A percentile compares a stretch with the other conserved stretches of the same genome.
These are phyloP conservation scores for Nomada ferruginata DNA, from an alignment of 2,888 invertebrate species.

Conservation along the genomic window DNA sequence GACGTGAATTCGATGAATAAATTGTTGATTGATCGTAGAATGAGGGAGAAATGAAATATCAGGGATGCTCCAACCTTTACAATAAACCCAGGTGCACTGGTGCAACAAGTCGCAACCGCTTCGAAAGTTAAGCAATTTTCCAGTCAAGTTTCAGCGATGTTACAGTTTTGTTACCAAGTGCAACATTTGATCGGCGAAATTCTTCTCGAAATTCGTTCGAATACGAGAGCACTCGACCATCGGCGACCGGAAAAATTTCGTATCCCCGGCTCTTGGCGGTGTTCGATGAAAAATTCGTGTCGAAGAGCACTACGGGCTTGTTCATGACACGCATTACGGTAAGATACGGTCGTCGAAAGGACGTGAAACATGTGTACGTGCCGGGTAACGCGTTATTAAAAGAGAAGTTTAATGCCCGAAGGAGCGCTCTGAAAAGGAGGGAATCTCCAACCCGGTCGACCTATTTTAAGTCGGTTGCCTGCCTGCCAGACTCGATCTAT, in stretches of 20 bases:
- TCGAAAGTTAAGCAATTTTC: no score
- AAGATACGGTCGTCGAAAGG: neutral
- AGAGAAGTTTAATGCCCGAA: slow-evolving; percentile 34
- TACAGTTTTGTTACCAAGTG: no score
- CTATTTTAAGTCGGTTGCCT: slow-evolving; percentile 60
- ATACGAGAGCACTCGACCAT: no score
- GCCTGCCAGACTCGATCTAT: slow-evolving; percentile 50
- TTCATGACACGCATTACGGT: neutral
- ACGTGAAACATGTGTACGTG: neutral
- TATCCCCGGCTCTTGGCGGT: no score
- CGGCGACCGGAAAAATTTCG: no score
- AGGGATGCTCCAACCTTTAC: neutral
- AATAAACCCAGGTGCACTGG: no score
- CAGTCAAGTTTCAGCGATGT: no score
- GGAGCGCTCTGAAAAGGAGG: slow-evolving; percentile 19
- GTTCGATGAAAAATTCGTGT: neutral
- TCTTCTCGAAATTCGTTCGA: no score
- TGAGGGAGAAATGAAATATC: neutral
- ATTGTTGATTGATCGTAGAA: no score
- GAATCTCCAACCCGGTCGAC: slow-evolving; percentile 34
- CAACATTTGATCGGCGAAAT: no score
- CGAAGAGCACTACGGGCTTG: neutral
- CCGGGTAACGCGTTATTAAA: slow-evolving; percentile 33
- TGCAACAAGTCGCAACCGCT: no score
- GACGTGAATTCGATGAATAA: neutral